Evolutionary conservation across 2,797 vertebrate species (phyloP), one percentile per base, ranked within the genome.

Genomic region (Cirrhinus molitorella): DNA sequence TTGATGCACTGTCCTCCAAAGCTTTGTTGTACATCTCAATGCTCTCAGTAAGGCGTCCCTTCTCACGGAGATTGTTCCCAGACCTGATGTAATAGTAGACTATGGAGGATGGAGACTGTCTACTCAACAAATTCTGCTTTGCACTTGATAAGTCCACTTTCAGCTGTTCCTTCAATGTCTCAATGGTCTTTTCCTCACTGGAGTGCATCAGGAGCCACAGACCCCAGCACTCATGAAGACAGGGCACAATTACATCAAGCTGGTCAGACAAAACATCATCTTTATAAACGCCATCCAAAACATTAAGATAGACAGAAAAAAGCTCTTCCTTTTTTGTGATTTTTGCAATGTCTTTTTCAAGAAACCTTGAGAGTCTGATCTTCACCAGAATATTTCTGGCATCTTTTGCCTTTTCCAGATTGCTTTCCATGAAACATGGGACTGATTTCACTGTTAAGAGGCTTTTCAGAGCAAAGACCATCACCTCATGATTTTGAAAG

Each of bases 1-100:
- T 45, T 53, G 76, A 90, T 67, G 88, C 86, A 83, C 90, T 67
- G 75, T 91, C 84, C 12, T 89, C 76, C n/a, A 89, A 88, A 73
- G 83, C 84, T 83, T 51, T 85, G 34, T 51, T 80, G 75, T 82
- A 88, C 76, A 88, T 86, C 55, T 75, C 51, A 11, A 87, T 74
- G 71, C 87, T 88, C 19, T 78, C 79, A 19, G 16, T 19, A 21
- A 80, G 28, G 12, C 5, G 17, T 6, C 80, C 34, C 25, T 86
- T 63, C 21, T 63, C 45, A 25, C 76, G 75, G 14, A 83, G 63
- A 34, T 43, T 74, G 70, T 88, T 87, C 0, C 40, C 40, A 81
- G 72, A 80, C n/a, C 85, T 84, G 12, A 86, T 74, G 43, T 43
- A 43, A 43, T 43, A 43, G 40, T 43, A 43, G 40, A 43, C 40